A percentile compares a stretch with the other conserved stretches of the same genome.
These are phyloP conservation scores for Tenthredo mesomela DNA, from an alignment of 2,888 invertebrate genomes.

Conservation along the genomic window DNA sequence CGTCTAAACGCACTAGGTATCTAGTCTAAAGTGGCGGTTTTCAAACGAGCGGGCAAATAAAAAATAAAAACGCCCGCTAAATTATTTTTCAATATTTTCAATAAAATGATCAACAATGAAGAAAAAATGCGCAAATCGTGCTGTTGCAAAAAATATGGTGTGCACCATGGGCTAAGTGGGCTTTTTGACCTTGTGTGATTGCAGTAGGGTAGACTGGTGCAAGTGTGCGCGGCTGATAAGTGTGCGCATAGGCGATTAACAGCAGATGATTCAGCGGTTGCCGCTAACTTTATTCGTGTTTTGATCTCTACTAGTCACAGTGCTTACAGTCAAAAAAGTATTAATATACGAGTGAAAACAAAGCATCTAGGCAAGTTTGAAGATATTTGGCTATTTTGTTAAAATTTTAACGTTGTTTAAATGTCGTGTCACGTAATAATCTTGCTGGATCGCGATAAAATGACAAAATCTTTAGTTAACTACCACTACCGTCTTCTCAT, in stretches of 20 bases:
- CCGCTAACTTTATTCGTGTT: background rate
- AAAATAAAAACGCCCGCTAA: too few relatives aligned
- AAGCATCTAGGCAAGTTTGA: background rate
- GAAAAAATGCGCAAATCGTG: too few relatives aligned
- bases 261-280: slow-evolving; percentile 1
- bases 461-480: slow-evolving; percentile 9
- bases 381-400: background rate
- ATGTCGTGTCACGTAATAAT: slow-evolving; percentile 11
- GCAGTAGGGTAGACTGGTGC: slow-evolving; percentile 10
- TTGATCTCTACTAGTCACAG: background rate
- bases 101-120: too few relatives aligned
- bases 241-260: slow-evolving; percentile 3
- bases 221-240: slow-evolving; percentile 16
- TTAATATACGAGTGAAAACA: background rate
- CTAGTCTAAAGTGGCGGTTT: too few relatives aligned
- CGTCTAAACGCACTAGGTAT: too few relatives aligned
- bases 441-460: background rate
- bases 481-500: background rate
- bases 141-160: too few relatives aligned
- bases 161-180: too few relatives aligned
- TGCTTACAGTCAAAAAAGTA: background rate
- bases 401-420: background rate
- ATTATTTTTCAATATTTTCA: too few relatives aligned
- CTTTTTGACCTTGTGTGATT: too few relatives aligned
- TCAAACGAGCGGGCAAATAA: too few relatives aligned